Percentiles rank a stretch among this genome's conserved stretches.
Conservation (phyloP, 1,140 invertebrate species). For the Oryzaephilus surinamensis region DNA sequence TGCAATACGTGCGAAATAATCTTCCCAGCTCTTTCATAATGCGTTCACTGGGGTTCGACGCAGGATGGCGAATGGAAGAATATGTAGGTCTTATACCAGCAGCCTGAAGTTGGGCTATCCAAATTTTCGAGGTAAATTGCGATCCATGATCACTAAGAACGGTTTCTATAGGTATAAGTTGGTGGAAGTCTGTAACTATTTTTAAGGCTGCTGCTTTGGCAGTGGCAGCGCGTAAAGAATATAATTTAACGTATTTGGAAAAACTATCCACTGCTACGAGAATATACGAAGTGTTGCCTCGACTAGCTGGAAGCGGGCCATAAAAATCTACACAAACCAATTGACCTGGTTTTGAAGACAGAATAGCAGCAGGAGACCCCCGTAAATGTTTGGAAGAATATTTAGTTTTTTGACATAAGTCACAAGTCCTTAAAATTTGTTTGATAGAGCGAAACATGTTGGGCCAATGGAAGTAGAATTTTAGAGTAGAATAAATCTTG, state of each 20-base stretch:
- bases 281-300: constrained; percentile 19
- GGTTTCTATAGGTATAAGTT: constrained; percentile 8
- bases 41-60: constrained; percentile 25
- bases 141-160: constrained; percentile 20
- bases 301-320: constrained; percentile 23
- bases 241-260: constrained; percentile 28
- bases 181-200: constrained; percentile 14
- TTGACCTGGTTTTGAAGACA: constrained; percentile 16
- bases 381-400: not conserved
- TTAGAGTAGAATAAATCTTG: too few species aligned
- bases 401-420: constrained; percentile 15
- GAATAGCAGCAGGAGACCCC: constrained; percentile 8
- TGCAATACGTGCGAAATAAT: too few species aligned
- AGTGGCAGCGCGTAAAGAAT: constrained; percentile 22
- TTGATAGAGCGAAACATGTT: too few species aligned
- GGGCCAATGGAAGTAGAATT: too few species aligned
- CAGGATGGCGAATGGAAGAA: constrained; percentile 26
- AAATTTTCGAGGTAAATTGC: constrained; percentile 15
- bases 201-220: constrained; percentile 10
- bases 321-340: constrained; percentile 27
- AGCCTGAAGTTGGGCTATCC: constrained; percentile 13
- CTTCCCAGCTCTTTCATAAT: too few species aligned
- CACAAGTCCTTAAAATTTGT: too few species aligned
- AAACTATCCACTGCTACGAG: constrained; percentile 29
- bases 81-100: constrained; percentile 15